Evolutionary conservation across 2,797 vertebrate species (phyloP), one percentile per base, ranked within the genome.

Genomic region (Gobio occitaniae): DNA sequence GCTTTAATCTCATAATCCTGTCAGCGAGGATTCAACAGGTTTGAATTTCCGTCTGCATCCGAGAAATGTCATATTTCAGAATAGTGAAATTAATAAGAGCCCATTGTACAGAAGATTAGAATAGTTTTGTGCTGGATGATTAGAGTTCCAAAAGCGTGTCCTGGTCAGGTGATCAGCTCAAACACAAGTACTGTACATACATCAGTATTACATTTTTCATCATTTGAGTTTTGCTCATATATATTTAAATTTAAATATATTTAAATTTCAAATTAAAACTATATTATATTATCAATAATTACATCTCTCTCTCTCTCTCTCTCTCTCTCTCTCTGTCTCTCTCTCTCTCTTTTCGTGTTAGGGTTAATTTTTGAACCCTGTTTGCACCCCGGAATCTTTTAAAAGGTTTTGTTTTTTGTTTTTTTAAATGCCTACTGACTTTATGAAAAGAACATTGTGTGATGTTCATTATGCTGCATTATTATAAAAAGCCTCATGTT

Each of bases 1-100:
- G 61, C 44, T 80, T 50, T 84, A 84, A 88, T 77, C 82, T 74
- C 75, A 13, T 59, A 72, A 84, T 86, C 68, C 41, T 50, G 80
- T 77, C 61, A 84, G 29, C 69, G 8, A 71, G 52, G 32, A 52
- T 84, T 79, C 76, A 79, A 72, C 29, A 78, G 38, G 36, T 84
- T 54, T 12, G 15, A 48, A 50, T 78, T 11, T 36, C 7, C 25
- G 47, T 84, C 21, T 38, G 25, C 7, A 36, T 74, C 21, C 16
- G 16, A 47, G 25, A 71, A 32, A 78, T 59, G n/a, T 54, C 4
- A 68, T 77, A 29, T 77, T 56, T 68, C 21, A 54, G 29, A 52
- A 83, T 38, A 61, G 69, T 13, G 4, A 13, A 71, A 82, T 56
- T 32, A 71, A 61, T 61, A 10, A 47, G 54, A 11, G 8, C 19